These are phyloP conservation scores for Cephus rjabovi DNA, from an alignment of 2,888 invertebrate genomes.

Conservation along the genomic window DNA sequence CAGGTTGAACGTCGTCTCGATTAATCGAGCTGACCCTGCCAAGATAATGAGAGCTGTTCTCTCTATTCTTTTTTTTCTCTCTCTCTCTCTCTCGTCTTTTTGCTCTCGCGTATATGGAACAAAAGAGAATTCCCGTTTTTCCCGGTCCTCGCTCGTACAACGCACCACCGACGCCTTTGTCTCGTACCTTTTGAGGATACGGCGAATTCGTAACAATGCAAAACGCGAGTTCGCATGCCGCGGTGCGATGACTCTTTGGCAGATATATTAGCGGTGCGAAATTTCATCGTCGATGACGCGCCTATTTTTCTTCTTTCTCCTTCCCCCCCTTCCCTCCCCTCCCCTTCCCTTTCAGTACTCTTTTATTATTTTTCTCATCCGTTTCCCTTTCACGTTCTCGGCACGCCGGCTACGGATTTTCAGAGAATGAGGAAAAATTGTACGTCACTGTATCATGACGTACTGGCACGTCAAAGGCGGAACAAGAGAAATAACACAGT, in stretches of 20 bases:
- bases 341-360: not conserved
- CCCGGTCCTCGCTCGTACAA: no score
- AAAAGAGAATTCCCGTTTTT: not conserved
- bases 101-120: not conserved
- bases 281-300: not conserved
- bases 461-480: not conserved
- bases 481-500: not conserved
- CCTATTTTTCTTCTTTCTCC: not conserved
- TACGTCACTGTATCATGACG: not conserved
- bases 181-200: not conserved
- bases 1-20: not conserved
- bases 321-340: fast-evolving
- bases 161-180: not conserved
- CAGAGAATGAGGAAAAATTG: not conserved
- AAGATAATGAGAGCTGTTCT: not conserved
- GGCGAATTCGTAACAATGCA: not conserved
- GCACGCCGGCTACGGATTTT: not conserved
- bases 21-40: not conserved
- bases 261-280: not conserved
- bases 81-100: not conserved
- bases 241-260: not conserved
- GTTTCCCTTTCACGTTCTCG: not conserved
- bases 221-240: not conserved
- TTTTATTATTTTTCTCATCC: not conserved
- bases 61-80: not conserved